Evolutionary conservation across 1,140 invertebrate species (phyloP), one percentile per base, ranked within the genome.

Genomic region (Euwallacea similis): DNA sequence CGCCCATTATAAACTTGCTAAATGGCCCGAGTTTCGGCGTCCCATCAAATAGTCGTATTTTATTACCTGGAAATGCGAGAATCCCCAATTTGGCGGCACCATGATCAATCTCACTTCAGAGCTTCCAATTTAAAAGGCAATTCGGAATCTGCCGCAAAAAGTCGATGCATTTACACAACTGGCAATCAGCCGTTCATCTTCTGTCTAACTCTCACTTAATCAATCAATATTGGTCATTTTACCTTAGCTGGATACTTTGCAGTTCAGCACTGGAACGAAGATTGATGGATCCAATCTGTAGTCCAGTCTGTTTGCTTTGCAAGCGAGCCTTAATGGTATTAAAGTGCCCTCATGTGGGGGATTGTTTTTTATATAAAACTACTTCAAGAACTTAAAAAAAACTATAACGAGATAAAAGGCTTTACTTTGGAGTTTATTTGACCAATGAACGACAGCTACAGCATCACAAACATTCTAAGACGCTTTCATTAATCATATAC

Each of bases 201-300:
- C 46, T 50, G 46, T 50, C 46, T 13, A 50, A 6, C 13, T 50
- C 46, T 11, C 46, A 13, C 46, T 50, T 50, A 56, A 56, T 56
- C 54, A 56, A 56, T 56, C 54, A 56, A 56, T 56, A 56, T 56
- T 56, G 11, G 54, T 56, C 11, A 56, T 56, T 16, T n/a, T 15
- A 56, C 54, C 54, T 56, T 56, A n/a, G 16, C 16, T 16, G n/a
- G 16, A 56, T 15, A 15, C 2, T 16, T 2, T 56, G 11, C 11
- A 16, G 54, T 10, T 15, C 54, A 50, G 6, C 9, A 50, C 21
- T 50, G 46, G 16, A n/a, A 15, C 54, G 54, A 56, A 56, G 54
- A 56, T 56, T 56, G 54, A 56, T 56, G 54, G 16, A 56, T 10
- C 13, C 46, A 10, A 50, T 50, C 46, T 50, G 46, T 50, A 50